Conservation (phyloP, 2,888 invertebrate genomes). For the Coenonympha glycerion region DNA sequence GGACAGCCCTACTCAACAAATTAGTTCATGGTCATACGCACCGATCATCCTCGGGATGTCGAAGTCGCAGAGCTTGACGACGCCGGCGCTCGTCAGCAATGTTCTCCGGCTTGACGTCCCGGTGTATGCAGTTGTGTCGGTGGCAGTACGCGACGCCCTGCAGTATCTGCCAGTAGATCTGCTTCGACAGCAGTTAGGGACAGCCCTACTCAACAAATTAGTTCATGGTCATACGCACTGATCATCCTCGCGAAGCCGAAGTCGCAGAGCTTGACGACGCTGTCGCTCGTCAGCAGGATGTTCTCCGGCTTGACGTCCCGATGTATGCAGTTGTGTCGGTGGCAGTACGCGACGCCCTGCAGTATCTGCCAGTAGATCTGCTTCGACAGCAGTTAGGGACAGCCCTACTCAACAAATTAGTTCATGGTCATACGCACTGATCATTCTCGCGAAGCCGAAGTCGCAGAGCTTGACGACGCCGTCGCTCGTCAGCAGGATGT, state of each 20-base stretch:
- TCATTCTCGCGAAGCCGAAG: conserved; percentile 98
- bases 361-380: conserved; percentile 97
- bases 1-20: too few relatives aligned
- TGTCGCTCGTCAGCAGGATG: conserved; percentile 93
- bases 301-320: conserved; percentile 99
- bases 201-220: too few relatives aligned
- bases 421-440: conserved; percentile 82
- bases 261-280: conserved; percentile 97
- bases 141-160: conserved; percentile 98
- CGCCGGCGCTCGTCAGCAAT: conserved; percentile 95
- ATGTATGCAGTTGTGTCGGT: conserved; percentile 96
- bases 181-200: too few relatives aligned
- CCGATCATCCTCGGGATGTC: conserved; percentile 98
- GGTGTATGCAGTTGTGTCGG: conserved; percentile 95
- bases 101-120: conserved; percentile 99
- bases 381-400: conserved; percentile 91
- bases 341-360: conserved; percentile 97
- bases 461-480: conserved; percentile 98
- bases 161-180: conserved; percentile 97
- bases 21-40: conserved; percentile 60
- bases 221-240: conserved; percentile 75
- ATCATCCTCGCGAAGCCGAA: conserved; percentile 99
- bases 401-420: conserved; percentile 79
- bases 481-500: conserved; percentile 93
- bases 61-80: conserved; percentile 98